Percentiles rank a stretch among this genome's conserved stretches.
Conservation (phyloP, 2,113 vertebrate genomes). For the Bettongia penicillata region DNA sequence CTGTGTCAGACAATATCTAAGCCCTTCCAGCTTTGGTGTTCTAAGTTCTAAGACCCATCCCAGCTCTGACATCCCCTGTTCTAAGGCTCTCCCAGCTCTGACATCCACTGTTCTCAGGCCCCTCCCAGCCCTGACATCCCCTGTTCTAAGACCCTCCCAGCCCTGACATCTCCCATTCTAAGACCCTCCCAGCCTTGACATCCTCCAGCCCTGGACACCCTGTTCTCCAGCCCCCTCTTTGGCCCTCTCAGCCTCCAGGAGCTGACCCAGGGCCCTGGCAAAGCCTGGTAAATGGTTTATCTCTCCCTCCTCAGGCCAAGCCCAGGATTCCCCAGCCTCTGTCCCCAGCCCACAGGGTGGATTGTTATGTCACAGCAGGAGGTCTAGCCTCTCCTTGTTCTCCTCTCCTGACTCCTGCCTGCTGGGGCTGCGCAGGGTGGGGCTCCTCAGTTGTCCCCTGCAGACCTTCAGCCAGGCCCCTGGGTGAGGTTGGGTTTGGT, state of each 20-base stretch:
- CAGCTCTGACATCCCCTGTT: too few relatives aligned
- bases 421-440: too few relatives aligned
- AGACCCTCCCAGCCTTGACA: too few relatives aligned
- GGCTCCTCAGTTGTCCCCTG: not conserved
- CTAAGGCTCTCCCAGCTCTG: too few relatives aligned
- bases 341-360: not conserved
- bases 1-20: too few relatives aligned
- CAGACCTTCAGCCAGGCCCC: not conserved
- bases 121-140: too few relatives aligned
- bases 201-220: not conserved
- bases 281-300: fast-evolving
- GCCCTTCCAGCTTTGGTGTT: too few relatives aligned
- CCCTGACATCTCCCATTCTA: too few relatives aligned
- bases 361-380: not conserved
- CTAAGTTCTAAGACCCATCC: too few relatives aligned
- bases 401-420: not conserved
- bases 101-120: too few relatives aligned
- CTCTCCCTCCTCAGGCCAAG: too few relatives aligned
- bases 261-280: not conserved
- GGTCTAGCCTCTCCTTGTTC: not conserved
- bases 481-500: not conserved
- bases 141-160: too few relatives aligned
- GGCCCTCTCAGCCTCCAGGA: not conserved
- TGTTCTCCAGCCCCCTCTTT: not conserved
- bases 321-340: not conserved